Evolutionary conservation across 2,888 invertebrate genomes (phyloP).

Genomic region (Dromius quadrimaculatus): DNA sequence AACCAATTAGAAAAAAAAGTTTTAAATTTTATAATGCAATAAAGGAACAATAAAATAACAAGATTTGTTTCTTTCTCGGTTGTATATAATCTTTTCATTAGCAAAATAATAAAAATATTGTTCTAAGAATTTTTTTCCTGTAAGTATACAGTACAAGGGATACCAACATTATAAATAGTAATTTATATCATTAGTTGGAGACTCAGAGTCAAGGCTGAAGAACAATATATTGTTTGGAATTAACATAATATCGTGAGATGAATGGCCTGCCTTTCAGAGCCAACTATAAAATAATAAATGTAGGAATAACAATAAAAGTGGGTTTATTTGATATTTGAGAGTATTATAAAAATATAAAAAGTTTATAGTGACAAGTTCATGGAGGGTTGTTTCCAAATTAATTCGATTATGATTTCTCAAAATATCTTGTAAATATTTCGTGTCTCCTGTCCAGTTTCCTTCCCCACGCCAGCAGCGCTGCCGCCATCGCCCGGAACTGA

Average conservation of each 20-base stretch:
- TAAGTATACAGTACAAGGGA: slow-evolving; percentile 7
- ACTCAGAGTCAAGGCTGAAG: slow-evolving; percentile 30
- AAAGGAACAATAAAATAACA: background rate
- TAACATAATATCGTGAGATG: slow-evolving; percentile 46
- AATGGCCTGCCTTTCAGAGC: slow-evolving; percentile 33
- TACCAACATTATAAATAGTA: slow-evolving; percentile 30
- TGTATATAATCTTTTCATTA: slow-evolving; percentile 43
- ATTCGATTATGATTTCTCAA: too few relatives aligned
- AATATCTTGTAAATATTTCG: too few relatives aligned
- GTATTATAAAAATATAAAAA: too few relatives aligned
- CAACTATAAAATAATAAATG: slow-evolving; percentile 44
- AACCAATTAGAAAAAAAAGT: background rate
- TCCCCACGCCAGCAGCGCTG: background rate
- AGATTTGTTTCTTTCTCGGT: background rate
- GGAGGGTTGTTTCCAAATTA: too few relatives aligned
- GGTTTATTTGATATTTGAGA: background rate
- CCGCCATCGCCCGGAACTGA: slow-evolving; percentile 60
- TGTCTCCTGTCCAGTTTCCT: background rate
- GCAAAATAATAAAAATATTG: slow-evolving; percentile 40
- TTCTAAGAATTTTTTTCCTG: background rate
- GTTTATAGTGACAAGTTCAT: too few relatives aligned
- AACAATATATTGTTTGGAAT: slow-evolving; percentile 48
- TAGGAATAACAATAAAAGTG: slow-evolving; percentile 22
- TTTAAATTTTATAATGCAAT: background rate
- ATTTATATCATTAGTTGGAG: slow-evolving; percentile 39